Percentiles rank a stretch among this genome's conserved stretches.
phyloP scores from a whole-genome alignment of 2,888 invertebrate genomes.

The Athetis lepigone region DNA sequence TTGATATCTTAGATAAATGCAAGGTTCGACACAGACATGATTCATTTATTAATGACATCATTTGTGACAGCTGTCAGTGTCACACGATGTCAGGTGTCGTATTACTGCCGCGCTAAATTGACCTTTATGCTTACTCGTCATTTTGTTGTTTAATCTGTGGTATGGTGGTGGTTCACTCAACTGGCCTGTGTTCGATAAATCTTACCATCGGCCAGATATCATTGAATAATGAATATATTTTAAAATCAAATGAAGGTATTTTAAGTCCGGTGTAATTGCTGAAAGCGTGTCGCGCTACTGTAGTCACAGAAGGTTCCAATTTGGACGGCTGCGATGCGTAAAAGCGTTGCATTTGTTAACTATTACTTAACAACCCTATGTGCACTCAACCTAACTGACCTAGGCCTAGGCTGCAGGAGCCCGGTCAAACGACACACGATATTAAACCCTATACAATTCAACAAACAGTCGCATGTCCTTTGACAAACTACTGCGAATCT shows the following conservation, averaged over 20 bases:
- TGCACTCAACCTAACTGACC: conserved; percentile 43
- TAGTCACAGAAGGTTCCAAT: conserved; percentile 51
- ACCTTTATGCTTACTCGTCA: too few species aligned
- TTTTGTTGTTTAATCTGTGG: too few species aligned
- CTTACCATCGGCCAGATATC: too few species aligned
- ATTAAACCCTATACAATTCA: conserved; percentile 1
- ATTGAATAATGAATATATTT: too few species aligned
- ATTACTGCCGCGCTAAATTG: too few species aligned
- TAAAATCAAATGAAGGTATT: neutral
- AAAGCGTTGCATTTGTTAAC: conserved; percentile 70
- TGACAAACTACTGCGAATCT: conserved; percentile 24
- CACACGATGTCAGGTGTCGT: too few species aligned
- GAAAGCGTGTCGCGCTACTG: conserved; percentile 26
- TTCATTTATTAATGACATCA: too few species aligned
- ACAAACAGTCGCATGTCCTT: conserved; percentile 7
- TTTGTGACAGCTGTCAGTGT: too few species aligned
- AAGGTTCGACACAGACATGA: too few species aligned
- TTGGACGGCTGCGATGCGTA: conserved; percentile 78
- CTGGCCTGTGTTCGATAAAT: too few species aligned
- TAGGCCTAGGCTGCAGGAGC: conserved; percentile 11
- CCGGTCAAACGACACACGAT: conserved; percentile 8
- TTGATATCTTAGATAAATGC: too few species aligned
- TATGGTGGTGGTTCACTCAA: too few species aligned
- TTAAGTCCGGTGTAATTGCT: conserved; percentile 27
- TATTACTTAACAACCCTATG: conserved; percentile 47